Conservation (phyloP, 1,140 invertebrate genomes). For the Scylla paramamosain region DNA sequence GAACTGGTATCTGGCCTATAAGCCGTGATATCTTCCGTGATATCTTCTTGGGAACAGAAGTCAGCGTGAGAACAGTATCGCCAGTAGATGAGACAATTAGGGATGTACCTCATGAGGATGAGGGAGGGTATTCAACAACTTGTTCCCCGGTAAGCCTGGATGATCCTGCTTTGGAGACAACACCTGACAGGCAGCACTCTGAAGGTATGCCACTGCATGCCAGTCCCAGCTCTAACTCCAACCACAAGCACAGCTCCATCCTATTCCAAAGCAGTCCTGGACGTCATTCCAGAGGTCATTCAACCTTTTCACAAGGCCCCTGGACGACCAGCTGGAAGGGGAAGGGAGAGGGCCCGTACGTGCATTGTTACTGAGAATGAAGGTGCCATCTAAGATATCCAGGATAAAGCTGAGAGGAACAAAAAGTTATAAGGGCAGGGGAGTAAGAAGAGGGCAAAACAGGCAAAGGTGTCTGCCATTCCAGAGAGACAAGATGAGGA, state of each 20-base stretch:
- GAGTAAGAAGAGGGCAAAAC: too few relatives aligned
- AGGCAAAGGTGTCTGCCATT: background rate
- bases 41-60: background rate
- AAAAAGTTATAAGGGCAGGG: too few relatives aligned
- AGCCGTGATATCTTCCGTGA: conserved; percentile 37
- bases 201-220: too few relatives aligned
- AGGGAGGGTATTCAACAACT: background rate
- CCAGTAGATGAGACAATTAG: too few relatives aligned
- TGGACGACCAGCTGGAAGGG: background rate
- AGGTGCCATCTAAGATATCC: background rate
- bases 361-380: background rate
- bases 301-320: background rate
- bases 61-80: background rate
- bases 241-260: background rate
- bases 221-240: too few relatives aligned
- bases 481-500: background rate
- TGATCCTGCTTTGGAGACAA: too few relatives aligned
- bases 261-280: background rate
- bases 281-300: background rate
- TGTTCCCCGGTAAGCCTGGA: too few relatives aligned
- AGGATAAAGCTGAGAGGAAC: background rate
- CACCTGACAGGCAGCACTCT: too few relatives aligned
- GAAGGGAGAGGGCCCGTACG: background rate
- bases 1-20: conserved; percentile 44
- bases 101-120: too few relatives aligned